These are phyloP conservation scores for Ploceus nigricollis DNA, from an alignment of 2,113 vertebrate genomes.

Conservation along the genomic window DNA sequence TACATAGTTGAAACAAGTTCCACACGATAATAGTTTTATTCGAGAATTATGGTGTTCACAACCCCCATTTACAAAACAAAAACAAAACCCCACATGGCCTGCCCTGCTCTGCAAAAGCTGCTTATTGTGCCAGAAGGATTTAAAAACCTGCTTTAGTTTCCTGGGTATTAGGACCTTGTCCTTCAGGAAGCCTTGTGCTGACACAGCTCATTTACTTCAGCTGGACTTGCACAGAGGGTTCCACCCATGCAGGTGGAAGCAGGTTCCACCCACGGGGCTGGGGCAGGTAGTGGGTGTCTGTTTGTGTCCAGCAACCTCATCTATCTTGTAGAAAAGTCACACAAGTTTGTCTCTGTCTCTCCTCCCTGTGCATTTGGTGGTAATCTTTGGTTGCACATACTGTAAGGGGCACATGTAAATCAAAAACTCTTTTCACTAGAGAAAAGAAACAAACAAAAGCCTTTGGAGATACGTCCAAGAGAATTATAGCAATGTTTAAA, in stretches of 20 bases:
- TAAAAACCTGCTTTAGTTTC: neutral
- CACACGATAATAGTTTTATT: neutral
- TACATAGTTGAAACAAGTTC: neutral
- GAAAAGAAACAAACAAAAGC: neutral
- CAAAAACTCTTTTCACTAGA: neutral
- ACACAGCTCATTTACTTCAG: neutral
- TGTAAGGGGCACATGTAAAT: neutral
- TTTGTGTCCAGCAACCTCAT: neutral
- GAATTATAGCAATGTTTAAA: neutral
- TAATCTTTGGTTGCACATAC: neutral
- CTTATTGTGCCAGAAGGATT: constrained; percentile 24
- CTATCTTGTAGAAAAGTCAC: neutral
- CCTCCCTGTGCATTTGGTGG: neutral
- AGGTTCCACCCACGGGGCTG: accelerated
- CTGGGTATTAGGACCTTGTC: neutral
- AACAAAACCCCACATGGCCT: neutral
- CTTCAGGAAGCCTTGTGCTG: neutral
- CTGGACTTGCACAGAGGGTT: neutral
- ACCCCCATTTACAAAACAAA: neutral
- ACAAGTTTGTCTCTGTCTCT: neutral
- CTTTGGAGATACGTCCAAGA: neutral
- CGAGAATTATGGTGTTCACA: neutral
- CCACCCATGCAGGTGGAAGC: neutral
- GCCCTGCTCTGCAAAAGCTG: constrained; percentile 14
- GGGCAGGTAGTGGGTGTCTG: neutral